phyloP scores from a whole-genome alignment of 2,888 invertebrate genomes.

The Tethea ocularis region DNA sequence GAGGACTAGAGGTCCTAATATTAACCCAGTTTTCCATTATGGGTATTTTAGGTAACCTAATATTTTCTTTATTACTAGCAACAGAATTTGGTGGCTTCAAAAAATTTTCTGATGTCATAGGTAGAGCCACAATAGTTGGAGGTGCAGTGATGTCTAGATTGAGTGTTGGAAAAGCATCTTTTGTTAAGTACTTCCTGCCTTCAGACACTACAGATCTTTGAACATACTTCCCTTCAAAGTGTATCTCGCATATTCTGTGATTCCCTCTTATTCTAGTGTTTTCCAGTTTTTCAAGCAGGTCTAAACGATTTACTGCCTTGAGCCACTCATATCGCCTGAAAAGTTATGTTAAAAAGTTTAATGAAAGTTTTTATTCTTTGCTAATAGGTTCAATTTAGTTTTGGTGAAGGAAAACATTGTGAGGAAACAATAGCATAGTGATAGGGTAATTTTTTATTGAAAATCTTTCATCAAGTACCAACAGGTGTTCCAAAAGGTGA shows the following conservation, averaged over 20 bases:
- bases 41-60: neutral
- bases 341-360: neutral
- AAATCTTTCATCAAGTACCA: too few species aligned
- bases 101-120: neutral
- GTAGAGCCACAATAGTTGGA: neutral
- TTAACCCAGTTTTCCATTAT: neutral
- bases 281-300: constrained; percentile 25
- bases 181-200: constrained; percentile 24
- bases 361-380: too few species aligned
- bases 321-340: constrained; percentile 29
- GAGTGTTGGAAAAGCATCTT: constrained; percentile 27
- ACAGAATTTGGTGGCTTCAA: neutral
- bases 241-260: constrained; percentile 30
- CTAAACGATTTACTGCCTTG: constrained; percentile 25
- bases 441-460: too few species aligned
- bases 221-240: constrained; percentile 24
- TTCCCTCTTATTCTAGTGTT: constrained; percentile 25
- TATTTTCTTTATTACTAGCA: neutral
- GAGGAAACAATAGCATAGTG: too few species aligned
- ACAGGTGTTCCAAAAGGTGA: too few species aligned
- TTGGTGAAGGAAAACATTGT: too few species aligned
- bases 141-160: constrained; percentile 6
- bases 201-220: constrained; percentile 14
- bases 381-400: too few species aligned
- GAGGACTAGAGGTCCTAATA: constrained; percentile 1